Conservation (phyloP, 2,888 invertebrate genomes). For the Drosophila percnosoma region DNA sequence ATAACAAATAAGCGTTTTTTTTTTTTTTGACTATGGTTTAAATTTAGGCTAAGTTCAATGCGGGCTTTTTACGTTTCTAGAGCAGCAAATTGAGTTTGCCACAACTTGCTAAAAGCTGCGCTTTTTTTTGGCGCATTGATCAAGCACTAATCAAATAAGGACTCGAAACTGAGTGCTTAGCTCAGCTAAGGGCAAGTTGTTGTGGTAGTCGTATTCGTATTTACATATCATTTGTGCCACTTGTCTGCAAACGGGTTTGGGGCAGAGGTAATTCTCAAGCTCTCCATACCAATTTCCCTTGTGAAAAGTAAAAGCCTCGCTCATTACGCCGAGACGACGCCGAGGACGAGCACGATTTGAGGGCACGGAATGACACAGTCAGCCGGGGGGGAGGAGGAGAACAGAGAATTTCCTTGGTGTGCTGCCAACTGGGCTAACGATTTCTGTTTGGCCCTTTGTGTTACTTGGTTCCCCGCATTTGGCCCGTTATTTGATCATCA, state of each 20-base stretch:
- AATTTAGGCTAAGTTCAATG: neutral
- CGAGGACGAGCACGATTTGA: constrained; percentile 18
- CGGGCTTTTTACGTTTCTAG: neutral
- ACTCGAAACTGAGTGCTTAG: constrained; percentile 27
- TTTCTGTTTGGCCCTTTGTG: constrained; percentile 58
- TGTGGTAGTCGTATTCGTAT: constrained; percentile 49
- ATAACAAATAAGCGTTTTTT: neutral
- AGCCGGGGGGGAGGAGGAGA: constrained; percentile 8
- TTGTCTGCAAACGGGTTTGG: constrained; percentile 15
- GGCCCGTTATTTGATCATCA: constrained; percentile 79
- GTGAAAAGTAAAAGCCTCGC: constrained; percentile 57
- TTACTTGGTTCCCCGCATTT: constrained; percentile 50
- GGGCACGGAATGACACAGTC: constrained; percentile 62
- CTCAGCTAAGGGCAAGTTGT: constrained; percentile 60
- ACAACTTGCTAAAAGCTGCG: constrained; percentile 12
- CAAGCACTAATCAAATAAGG: constrained; percentile 63
- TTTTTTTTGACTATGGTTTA: neutral
- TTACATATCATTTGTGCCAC: constrained; percentile 71
- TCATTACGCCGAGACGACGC: constrained; percentile 65
- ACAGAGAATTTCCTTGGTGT: constrained; percentile 63
- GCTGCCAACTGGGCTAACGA: constrained; percentile 79
- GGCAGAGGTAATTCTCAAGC: constrained; percentile 21
- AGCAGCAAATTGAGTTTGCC: constrained; percentile 9
- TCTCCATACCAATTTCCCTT: constrained; percentile 1
- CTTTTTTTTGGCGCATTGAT: constrained; percentile 63